phyloP scores from a whole-genome alignment of 2,888 invertebrate species.

The Griposia aprilina region DNA sequence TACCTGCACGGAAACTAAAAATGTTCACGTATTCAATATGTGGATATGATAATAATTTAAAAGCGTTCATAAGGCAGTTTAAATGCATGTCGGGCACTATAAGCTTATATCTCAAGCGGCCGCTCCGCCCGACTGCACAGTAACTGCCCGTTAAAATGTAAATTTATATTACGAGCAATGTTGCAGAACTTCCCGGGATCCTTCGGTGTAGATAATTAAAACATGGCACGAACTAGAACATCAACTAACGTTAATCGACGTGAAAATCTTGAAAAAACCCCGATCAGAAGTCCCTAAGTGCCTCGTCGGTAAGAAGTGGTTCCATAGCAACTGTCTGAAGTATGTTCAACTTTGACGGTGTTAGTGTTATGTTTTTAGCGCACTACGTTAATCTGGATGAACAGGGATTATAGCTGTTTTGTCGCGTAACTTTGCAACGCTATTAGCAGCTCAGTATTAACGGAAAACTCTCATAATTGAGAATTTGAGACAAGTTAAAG shows the following conservation, averaged over 20 bases:
- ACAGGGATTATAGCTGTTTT: conserved; percentile 38
- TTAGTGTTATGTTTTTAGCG: conserved; percentile 39
- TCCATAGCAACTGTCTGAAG: conserved; percentile 41
- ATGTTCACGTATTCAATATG: conserved; percentile 64
- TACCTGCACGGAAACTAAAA: conserved; percentile 36
- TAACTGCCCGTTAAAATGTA: conserved; percentile 78
- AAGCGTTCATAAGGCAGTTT: conserved; percentile 77
- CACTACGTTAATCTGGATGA: conserved; percentile 27
- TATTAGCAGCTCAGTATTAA: background rate
- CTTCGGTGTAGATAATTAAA: conserved; percentile 71
- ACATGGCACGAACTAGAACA: conserved; percentile 64
- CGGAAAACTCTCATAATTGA: background rate
- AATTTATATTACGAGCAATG: conserved; percentile 76
- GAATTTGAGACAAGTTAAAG: background rate
- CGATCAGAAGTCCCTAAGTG: conserved; percentile 33
- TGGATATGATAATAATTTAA: conserved; percentile 68
- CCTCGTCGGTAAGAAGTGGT: conserved; percentile 25
- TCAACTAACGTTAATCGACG: conserved; percentile 46
- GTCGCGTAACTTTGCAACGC: conserved; percentile 1
- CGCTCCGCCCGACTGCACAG: conserved; percentile 73
- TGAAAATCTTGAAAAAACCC: conserved; percentile 46
- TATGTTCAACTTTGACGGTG: conserved; percentile 42
- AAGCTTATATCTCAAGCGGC: conserved; percentile 73
- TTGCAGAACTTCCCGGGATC: conserved; percentile 64
- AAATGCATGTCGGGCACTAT: conserved; percentile 77